Evolutionary conservation across 2,797 vertebrate genomes (phyloP).

Genomic region (Peromyscus nudipes): DNA sequence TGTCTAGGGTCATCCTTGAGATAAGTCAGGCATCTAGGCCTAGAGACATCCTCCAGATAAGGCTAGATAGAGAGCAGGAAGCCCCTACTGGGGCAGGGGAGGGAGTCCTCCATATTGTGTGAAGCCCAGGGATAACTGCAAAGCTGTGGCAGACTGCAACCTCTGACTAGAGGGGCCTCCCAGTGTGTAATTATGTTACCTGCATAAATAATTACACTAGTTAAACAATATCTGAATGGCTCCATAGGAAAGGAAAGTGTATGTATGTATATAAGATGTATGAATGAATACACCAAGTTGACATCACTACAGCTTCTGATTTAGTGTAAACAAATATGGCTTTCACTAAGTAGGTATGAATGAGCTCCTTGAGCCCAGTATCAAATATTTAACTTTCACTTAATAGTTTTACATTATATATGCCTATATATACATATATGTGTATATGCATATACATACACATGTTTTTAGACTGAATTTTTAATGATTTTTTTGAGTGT

Average conservation of each 20-base stretch:
- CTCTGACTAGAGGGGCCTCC: no score
- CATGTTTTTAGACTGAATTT: background rate
- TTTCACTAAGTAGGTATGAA: background rate
- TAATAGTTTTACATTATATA: background rate
- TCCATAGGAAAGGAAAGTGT: background rate
- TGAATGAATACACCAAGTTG: background rate
- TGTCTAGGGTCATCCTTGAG: no score
- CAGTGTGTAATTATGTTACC: no score
- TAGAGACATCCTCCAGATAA: no score
- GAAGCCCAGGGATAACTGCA: no score
- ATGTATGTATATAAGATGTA: background rate
- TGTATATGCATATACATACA: background rate
- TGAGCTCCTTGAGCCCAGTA: background rate
- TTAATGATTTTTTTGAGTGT: background rate
- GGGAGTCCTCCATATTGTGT: no score
- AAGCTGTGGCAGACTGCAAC: no score
- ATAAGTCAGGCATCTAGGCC: no score
- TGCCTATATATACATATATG: background rate
- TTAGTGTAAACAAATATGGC: background rate
- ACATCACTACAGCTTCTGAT: background rate
- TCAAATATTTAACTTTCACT: slow-evolving; percentile 11
- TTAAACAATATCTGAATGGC: background rate
- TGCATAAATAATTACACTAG: background rate
- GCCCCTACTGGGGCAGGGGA: no score
- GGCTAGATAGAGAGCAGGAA: no score